Percentiles rank a stretch among this genome's conserved stretches.
Conservation (phyloP, 2,797 vertebrate species). For the Enteromius fasciolatus region DNA sequence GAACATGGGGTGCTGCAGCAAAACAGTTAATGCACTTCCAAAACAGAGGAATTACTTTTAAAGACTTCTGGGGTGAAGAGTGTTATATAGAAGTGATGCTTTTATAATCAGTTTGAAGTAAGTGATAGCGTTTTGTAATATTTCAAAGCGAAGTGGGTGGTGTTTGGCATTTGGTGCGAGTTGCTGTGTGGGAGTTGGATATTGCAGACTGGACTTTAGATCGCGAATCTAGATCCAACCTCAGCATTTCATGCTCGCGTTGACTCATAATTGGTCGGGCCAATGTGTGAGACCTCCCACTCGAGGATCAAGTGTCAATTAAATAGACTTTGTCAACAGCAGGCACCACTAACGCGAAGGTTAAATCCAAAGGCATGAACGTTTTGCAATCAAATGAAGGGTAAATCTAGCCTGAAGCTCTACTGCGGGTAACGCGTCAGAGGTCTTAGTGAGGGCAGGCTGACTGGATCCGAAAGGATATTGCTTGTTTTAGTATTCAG, state of each 20-base stretch:
- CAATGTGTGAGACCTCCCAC: constrained; percentile 38
- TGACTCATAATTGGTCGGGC: constrained; percentile 48
- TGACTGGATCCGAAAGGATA: constrained; percentile 10
- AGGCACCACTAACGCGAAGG: constrained; percentile 32
- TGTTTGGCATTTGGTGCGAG: constrained; percentile 52
- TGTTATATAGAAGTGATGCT: not conserved
- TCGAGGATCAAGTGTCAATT: constrained; percentile 58
- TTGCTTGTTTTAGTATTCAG: constrained; percentile 37
- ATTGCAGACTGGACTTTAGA: constrained; percentile 43
- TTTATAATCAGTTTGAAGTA: not conserved
- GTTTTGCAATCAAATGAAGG: constrained; percentile 25
- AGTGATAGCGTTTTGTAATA: constrained; percentile 10
- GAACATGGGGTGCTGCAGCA: not conserved
- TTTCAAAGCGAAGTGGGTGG: constrained; percentile 43
- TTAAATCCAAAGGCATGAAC: constrained; percentile 48
- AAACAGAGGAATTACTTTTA: not conserved
- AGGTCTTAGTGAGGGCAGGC: not conserved
- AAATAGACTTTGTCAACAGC: constrained; percentile 35
- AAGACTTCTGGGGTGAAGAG: constrained; percentile 10
- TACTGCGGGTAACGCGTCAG: not conserved
- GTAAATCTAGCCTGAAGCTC: constrained; percentile 20
- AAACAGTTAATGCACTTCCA: constrained; percentile 1
- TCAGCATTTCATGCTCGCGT: constrained; percentile 22
- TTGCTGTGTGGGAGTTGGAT: constrained; percentile 46
- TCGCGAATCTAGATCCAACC: constrained; percentile 24